A percentile compares a stretch with the other conserved stretches of the same genome.
Evolutionary conservation across 1,140 invertebrate genomes (phyloP).

Genomic region (Bemisia tabaci): DNA sequence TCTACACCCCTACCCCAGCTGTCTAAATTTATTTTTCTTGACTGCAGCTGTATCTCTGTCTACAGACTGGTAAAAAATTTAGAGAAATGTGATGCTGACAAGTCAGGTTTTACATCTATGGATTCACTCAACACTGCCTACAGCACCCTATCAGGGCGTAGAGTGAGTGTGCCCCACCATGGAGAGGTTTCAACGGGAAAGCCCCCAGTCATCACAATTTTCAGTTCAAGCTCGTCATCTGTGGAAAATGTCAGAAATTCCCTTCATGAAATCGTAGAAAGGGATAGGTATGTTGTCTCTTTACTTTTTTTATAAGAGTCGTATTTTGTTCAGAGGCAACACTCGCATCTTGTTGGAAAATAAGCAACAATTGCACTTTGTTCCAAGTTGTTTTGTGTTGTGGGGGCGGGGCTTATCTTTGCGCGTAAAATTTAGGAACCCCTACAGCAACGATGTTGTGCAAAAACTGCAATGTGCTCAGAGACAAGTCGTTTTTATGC

Average conservation of each 20-base stretch:
- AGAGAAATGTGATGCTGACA: neutral
- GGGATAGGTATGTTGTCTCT: constrained; percentile 41
- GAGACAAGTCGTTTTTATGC: too few species aligned
- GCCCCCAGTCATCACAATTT: constrained; percentile 70
- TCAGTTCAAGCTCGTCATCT: constrained; percentile 56
- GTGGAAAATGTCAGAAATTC: constrained; percentile 54
- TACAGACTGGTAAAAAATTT: neutral
- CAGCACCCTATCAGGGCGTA: neutral
- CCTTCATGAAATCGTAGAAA: constrained; percentile 49
- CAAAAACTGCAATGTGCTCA: too few species aligned
- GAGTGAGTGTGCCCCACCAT: constrained; percentile 8
- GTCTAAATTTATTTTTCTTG: too few species aligned
- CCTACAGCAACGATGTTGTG: too few species aligned
- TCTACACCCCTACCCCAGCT: too few species aligned
- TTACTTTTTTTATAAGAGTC: constrained; percentile 6
- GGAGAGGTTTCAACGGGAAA: constrained; percentile 31
- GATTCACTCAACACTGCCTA: neutral
- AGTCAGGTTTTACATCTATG: neutral
- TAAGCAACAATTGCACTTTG: too few species aligned
- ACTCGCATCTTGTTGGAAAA: too few species aligned
- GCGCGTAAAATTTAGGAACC: too few species aligned
- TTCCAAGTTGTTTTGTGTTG: too few species aligned
- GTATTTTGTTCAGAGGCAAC: too few species aligned
- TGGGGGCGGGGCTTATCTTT: too few species aligned
- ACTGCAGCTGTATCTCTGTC: neutral